Evolutionary conservation across 2,888 invertebrate genomes (phyloP).

Genomic region (Malachius bipustulatus): DNA sequence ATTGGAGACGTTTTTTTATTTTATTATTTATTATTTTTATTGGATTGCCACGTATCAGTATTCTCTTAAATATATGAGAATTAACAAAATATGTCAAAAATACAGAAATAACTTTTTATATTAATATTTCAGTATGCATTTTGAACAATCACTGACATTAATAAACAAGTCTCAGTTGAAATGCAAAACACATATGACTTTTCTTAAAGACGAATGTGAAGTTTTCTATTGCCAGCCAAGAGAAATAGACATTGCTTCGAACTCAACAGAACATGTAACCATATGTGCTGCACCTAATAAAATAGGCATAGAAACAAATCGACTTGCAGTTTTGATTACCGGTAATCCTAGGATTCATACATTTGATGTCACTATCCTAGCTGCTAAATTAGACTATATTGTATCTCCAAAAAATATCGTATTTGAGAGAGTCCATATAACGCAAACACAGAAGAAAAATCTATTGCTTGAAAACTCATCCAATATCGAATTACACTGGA

Average conservation of each 20-base stretch:
- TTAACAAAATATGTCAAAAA: too few relatives aligned
- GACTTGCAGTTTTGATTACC: background rate
- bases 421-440: background rate
- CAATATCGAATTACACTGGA: background rate
- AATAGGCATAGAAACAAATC: background rate
- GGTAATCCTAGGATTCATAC: background rate
- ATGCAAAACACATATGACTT: too few relatives aligned
- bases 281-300: background rate
- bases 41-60: too few relatives aligned
- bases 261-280: background rate
- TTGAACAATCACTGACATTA: too few relatives aligned
- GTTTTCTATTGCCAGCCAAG: too few relatives aligned
- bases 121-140: too few relatives aligned
- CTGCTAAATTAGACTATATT: background rate
- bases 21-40: too few relatives aligned
- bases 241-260: background rate
- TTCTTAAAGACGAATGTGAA: too few relatives aligned
- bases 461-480: background rate
- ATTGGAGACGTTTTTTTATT: too few relatives aligned
- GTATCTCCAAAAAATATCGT: background rate
- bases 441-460: background rate
- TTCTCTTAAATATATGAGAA: too few relatives aligned
- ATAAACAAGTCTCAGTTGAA: too few relatives aligned
- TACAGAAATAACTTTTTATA: too few relatives aligned
- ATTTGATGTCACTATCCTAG: background rate